phyloP scores from a whole-genome alignment of 30 jellyfish, hydroid and myxozoan species.

The Chrysaora quinquecirrha region DNA sequence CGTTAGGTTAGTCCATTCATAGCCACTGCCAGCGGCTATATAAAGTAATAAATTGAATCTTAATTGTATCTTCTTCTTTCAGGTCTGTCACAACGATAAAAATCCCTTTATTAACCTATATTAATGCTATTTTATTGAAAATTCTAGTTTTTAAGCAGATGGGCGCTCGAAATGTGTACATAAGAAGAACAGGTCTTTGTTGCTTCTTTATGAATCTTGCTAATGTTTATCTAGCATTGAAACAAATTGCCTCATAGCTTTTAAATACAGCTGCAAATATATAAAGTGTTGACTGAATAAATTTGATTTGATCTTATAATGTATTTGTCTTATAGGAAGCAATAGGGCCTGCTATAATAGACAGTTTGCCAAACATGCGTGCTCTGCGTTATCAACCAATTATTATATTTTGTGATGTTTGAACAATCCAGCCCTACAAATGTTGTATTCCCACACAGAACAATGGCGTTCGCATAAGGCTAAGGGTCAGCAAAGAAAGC shows the following conservation, averaged over 20 bases:
- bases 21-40: too few species aligned
- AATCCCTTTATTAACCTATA: too few species aligned
- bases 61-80: too few species aligned
- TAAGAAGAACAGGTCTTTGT: slow-evolving; percentile 44
- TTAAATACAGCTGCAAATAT: slow-evolving; percentile 45
- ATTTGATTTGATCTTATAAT: slow-evolving; percentile 47
- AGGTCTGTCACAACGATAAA: too few species aligned
- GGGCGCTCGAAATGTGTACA: slow-evolving; percentile 29
- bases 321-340: slow-evolving; percentile 62
- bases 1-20: too few species aligned
- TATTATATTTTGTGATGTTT: slow-evolving; percentile 27
- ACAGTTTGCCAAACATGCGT: slow-evolving; percentile 65
- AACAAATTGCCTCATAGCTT: slow-evolving; percentile 35
- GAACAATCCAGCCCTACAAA: slow-evolving; percentile 59
- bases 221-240: slow-evolving; percentile 38
- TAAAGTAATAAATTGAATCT: too few species aligned
- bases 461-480: slow-evolving; percentile 28
- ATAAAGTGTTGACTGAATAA: slow-evolving; percentile 45
- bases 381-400: slow-evolving; percentile 39
- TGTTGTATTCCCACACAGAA: slow-evolving; percentile 66
- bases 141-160: neutral
- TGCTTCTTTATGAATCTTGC: slow-evolving; percentile 1
- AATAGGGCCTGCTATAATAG: slow-evolving; percentile 45
- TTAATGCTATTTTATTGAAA: slow-evolving; percentile 19
- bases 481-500: slow-evolving; percentile 5